Conservation (phyloP, 1,140 invertebrate species). For the Philotrypesis tridentata region DNA sequence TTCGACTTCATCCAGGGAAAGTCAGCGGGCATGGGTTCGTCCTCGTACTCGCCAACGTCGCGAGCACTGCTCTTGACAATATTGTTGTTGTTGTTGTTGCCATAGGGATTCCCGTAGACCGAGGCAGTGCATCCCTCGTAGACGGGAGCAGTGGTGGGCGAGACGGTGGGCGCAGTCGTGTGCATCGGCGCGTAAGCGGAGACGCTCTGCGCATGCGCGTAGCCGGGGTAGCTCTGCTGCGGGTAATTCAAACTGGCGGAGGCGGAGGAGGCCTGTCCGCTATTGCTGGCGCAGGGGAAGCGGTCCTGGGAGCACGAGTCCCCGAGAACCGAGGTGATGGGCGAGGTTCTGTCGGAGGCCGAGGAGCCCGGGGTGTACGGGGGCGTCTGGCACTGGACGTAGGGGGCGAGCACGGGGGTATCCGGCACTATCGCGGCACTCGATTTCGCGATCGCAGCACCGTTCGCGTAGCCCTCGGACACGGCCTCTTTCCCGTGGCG, state of each 20-base stretch:
- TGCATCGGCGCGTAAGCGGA: background rate
- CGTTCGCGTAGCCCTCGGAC: conserved; percentile 36
- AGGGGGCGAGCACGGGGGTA: background rate
- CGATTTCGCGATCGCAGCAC: background rate
- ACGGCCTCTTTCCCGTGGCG: conserved; percentile 58
- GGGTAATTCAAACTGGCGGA: conserved; percentile 3
- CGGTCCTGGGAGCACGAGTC: conserved; percentile 30
- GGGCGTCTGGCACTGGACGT: conserved; percentile 42
- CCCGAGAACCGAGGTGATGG: conserved; percentile 22
- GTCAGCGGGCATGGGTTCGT: conserved; percentile 46
- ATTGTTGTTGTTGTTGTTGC: conserved; percentile 52
- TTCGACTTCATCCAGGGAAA: conserved; percentile 64
- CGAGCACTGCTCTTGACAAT: conserved; percentile 49
- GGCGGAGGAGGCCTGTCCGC: background rate
- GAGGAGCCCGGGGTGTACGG: conserved; percentile 58
- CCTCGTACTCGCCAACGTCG: conserved; percentile 42
- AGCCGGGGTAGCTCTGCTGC: conserved; percentile 1
- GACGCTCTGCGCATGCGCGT: conserved; percentile 20
- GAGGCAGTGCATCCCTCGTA: background rate
- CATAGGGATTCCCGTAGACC: background rate
- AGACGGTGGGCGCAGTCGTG: background rate
- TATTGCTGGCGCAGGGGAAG: background rate
- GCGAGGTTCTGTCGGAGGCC: conserved; percentile 52
- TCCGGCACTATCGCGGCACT: background rate
- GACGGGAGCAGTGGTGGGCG: background rate